Percentiles rank a stretch among this genome's conserved stretches.
These are phyloP conservation scores for Mimumesa dahlbomi DNA, from an alignment of 2,888 invertebrate species.

Conservation along the genomic window DNA sequence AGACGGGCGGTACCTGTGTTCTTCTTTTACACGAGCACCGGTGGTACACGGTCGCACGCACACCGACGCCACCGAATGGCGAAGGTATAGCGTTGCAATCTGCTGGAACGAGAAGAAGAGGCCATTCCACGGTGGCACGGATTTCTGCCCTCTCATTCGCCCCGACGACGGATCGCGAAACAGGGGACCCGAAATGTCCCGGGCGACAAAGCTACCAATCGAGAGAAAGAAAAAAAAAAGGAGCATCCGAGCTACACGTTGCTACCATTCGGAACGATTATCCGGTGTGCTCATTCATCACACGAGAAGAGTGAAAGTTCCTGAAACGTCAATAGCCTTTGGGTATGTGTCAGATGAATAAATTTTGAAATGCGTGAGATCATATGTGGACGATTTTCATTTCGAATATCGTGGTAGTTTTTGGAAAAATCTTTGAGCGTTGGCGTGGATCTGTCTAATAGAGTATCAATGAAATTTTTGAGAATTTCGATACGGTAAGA, in stretches of 20 bases:
- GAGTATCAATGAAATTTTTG: no score
- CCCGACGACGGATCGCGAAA: constrained; percentile 40
- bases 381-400: no score
- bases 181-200: constrained; percentile 43
- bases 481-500: no score
- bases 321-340: constrained; percentile 64
- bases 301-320: constrained; percentile 64
- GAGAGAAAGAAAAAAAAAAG: constrained; percentile 49
- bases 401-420: no score
- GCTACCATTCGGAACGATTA: constrained; percentile 66
- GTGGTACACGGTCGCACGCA: neutral
- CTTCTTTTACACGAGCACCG: constrained; percentile 5
- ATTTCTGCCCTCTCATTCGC: constrained; percentile 55
- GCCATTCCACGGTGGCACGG: constrained; percentile 10
- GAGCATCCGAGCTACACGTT: constrained; percentile 44
- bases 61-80: neutral
- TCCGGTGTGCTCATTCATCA: constrained; percentile 65
- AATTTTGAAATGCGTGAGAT: neutral
- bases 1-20: constrained; percentile 16
- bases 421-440: no score
- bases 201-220: constrained; percentile 59
- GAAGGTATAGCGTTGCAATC: constrained; percentile 22
- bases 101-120: constrained; percentile 14
- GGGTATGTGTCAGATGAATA: no score
- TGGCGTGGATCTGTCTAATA: no score